Conservation (phyloP, 92 coral and sea anemone genomes). For the Isaurus tuberculatus region DNA sequence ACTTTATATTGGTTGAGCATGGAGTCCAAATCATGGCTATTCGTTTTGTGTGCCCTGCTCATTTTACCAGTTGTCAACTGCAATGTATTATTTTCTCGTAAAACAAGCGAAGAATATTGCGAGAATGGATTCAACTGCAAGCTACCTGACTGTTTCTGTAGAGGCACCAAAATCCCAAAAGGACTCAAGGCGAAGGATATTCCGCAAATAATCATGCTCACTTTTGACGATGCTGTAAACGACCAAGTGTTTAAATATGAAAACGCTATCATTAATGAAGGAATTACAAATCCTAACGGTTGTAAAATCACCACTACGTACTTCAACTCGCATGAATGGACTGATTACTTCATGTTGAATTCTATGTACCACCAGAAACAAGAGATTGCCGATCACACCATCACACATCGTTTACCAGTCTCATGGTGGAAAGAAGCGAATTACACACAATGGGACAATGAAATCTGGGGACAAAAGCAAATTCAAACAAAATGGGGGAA, state of each 20-base stretch:
- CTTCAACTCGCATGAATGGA: constrained; percentile 91
- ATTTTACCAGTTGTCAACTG: background rate
- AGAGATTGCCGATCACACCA: constrained; percentile 92
- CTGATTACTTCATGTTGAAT: constrained; percentile 80
- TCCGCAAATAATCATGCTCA: constrained; percentile 92
- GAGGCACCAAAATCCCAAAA: constrained; percentile 84
- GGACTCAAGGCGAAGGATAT: constrained; percentile 67
- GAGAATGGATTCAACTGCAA: constrained; percentile 62
- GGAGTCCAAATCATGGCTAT: background rate
- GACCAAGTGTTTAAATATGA: constrained; percentile 64
- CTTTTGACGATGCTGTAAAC: constrained; percentile 91
- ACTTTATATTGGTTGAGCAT: constrained; percentile 1
- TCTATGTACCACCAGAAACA: constrained; percentile 83
- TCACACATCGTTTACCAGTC: constrained; percentile 71
- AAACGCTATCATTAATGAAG: constrained; percentile 68
- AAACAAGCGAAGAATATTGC: background rate
- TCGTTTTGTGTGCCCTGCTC: constrained; percentile 1
- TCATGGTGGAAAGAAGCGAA: constrained; percentile 75
- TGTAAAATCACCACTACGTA: constrained; percentile 82
- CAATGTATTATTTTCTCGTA: background rate
- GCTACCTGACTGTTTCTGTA: constrained; percentile 94
- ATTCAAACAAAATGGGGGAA: constrained; percentile 70
- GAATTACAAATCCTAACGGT: constrained; percentile 79
- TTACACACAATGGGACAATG: constrained; percentile 52
- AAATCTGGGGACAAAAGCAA: constrained; percentile 72